These are phyloP conservation scores for Callyntrura guangdongensis DNA, from an alignment of 2,888 invertebrate genomes.

Conservation along the genomic window DNA sequence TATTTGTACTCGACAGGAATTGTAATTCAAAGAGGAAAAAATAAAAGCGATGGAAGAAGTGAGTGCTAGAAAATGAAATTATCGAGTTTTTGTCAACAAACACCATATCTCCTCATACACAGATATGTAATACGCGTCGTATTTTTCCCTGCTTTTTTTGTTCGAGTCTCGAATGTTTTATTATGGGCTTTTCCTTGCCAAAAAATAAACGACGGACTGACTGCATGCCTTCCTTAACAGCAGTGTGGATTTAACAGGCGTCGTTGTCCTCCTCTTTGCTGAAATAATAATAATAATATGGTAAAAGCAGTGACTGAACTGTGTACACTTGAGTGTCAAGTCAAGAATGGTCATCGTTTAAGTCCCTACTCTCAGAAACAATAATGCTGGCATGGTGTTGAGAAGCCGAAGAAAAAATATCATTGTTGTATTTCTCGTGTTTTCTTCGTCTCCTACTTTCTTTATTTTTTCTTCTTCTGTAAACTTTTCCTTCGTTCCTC, in stretches of 20 bases:
- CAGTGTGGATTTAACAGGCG: not conserved
- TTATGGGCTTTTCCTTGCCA: conserved; percentile 40
- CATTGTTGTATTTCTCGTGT: not conserved
- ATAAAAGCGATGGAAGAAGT: not conserved
- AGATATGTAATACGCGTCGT: not conserved
- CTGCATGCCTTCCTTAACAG: not conserved
- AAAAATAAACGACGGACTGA: not conserved
- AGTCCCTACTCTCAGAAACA: conserved; percentile 1
- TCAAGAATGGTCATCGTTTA: conserved; percentile 74
- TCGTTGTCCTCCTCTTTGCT: not conserved
- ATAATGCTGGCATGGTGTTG: not conserved
- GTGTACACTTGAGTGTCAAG: conserved; percentile 67
- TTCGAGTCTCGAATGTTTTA: conserved; percentile 13
- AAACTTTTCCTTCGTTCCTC: conserved; percentile 29
- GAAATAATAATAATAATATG: conserved; percentile 40
- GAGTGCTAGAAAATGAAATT: conserved; percentile 49
- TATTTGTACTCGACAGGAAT: not conserved
- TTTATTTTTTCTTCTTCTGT: not conserved
- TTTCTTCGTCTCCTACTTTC: conserved; percentile 1
- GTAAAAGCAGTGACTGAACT: conserved; percentile 49
- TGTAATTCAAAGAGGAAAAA: not conserved
- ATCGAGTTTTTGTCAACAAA: conserved; percentile 54
- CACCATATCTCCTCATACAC: not conserved
- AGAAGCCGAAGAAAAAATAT: not conserved
- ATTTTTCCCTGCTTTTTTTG: not conserved